Base-by-base conservation (phyloP, 2,888 invertebrate species). In the Amorpha juglandis region DNA sequence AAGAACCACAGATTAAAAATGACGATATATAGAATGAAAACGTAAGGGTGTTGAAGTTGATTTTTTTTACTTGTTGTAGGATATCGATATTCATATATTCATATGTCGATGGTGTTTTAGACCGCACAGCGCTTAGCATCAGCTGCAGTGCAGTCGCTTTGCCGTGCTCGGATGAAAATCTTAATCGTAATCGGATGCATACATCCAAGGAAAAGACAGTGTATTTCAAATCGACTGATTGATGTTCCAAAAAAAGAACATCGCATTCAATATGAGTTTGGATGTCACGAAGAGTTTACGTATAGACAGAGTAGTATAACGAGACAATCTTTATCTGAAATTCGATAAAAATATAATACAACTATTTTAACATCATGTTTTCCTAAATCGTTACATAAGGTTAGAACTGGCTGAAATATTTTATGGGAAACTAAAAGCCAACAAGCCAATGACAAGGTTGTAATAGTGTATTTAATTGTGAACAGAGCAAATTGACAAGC, bases 401-500 rank as follows among this genome's bases (percentile, higher is more conserved):
- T 38, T 27, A 42, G 9, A 42, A 12, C 45, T 16, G 38, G 16
- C 12, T 11, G 35, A 33, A 53, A 52, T 8, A 38, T 55, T 19
- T n/a, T 19, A 58, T 42, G 16, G 42, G 19, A 21, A 42, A 58
- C 58, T 42, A 58, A 58, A 58, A 58, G 19, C 38, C 6, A 19
- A 16, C 42, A 14, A 42, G n/a, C 42, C 42, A 19, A 19, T 19
- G 58, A 50, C 33, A 52, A 58, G 12, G 58, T 42, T 33, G n/a
- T 53, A 53, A 53, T 33, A 55, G 11, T 55, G 38, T 55, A 58
- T 58, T 58, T 58, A 58, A 58, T 58, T 42, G 19, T 42, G 58
- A 38, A 58, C 58, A 42, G 38, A 58, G 19, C 19, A 58, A 55
- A 58, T 58, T 42, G 58, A 58, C 58, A 21, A 42, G 58, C 42